Conservation (phyloP, 2,888 invertebrate species). For the Scaptomyza caliginosa region DNA sequence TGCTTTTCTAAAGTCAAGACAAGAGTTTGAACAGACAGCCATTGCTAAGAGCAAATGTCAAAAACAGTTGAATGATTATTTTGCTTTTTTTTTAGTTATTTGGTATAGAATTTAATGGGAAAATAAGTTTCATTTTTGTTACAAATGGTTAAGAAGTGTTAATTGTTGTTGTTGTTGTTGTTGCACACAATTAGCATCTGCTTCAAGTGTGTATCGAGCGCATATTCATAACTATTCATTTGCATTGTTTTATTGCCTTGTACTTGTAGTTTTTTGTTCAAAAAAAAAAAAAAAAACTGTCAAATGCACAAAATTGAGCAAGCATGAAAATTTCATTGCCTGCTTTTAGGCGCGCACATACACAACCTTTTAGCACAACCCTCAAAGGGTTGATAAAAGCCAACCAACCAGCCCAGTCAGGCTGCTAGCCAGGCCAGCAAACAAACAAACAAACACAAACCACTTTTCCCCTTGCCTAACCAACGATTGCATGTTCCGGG, state of each 20-base stretch:
- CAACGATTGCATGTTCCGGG: slow-evolving; percentile 38
- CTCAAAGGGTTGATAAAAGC: slow-evolving; percentile 60
- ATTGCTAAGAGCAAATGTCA: slow-evolving; percentile 33
- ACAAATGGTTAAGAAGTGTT: background rate
- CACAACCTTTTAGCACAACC: slow-evolving; percentile 36
- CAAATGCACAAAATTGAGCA: slow-evolving; percentile 54
- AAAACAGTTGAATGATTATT: slow-evolving; percentile 30
- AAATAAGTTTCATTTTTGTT: no score
- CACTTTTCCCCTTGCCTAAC: background rate
- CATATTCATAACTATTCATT: slow-evolving; percentile 52
- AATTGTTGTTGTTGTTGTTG: background rate
- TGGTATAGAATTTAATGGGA: background rate
- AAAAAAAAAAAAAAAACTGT: slow-evolving; percentile 45
- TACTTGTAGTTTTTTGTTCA: slow-evolving; percentile 6
- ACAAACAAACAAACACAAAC: slow-evolving; percentile 34
- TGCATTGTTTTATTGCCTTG: slow-evolving; percentile 39
- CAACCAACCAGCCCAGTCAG: slow-evolving; percentile 8
- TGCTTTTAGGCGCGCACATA: slow-evolving; percentile 55
- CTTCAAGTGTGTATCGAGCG: slow-evolving; percentile 18
- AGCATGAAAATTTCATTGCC: slow-evolving; percentile 64
- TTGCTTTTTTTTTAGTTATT: background rate
- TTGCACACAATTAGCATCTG: slow-evolving; percentile 1
- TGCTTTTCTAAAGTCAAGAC: slow-evolving; percentile 25
- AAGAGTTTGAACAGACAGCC: slow-evolving; percentile 3
- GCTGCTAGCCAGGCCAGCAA: background rate